Base-by-base conservation (phyloP, 2,888 invertebrate species). In the Chironomus tentans region DNA sequence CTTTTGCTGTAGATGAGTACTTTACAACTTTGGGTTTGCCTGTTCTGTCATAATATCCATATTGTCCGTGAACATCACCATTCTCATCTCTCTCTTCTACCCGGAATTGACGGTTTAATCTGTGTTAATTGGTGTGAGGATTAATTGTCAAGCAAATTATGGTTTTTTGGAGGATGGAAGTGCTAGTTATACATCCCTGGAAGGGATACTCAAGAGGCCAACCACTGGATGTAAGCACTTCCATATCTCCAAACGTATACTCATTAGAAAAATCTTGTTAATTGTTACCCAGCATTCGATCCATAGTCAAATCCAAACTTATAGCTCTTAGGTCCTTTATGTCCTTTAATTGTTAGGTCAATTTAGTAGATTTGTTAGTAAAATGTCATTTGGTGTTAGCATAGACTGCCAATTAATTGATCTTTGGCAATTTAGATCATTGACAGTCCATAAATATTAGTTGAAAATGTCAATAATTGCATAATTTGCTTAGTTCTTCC, bases 291-390 rank as follows among this genome's bases (percentile, higher is more conserved):
- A 24, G 13, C 24, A 21, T 56, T 56, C 85, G 90, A 89, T 80
- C 93, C 93, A 71, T 93, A 93, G 81, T 93, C 92, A 82, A 87
- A 93, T 80, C 94, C 93, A 83, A 92, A 93, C 83, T 93, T 90
- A 82, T 93, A 93, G 79, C 91, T 91, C 81, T 91, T 87, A 0
- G 93, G 93, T 68, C 93, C 93, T 79, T 90, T 88, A 84, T 92
- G 72, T 15, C 72, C 72, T 72, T 24, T 24, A 56, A 56, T 15
- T 56, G 56, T 56, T 56, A 56, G 56, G 38, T 38, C 38, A 56
- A 56, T 15, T 56, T 15, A 50, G n/a, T 56, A 56, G n/a, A 5
- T 18, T 18, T 56, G 6, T 56, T 15, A 56, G 15, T 18, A 7
- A 18, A 56, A 56, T 56, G 15, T 38, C 10, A 38, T 38, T 38